Conservation (phyloP, 2,888 invertebrate genomes). For the Nemotelus pantherinus region DNA sequence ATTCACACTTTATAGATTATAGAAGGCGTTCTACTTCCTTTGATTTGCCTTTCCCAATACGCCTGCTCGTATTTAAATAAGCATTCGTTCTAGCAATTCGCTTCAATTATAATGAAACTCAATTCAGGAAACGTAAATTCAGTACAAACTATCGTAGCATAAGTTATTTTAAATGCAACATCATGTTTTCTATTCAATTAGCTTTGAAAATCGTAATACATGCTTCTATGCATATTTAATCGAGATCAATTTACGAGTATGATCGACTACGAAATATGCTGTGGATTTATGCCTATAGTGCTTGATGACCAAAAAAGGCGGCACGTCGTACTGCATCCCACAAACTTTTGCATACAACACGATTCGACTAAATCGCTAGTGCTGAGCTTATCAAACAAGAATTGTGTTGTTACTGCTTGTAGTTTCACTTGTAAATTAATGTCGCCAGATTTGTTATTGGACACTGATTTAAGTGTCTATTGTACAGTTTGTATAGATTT, state of each 20-base stretch:
- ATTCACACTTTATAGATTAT: not conserved
- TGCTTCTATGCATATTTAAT: conserved; percentile 4
- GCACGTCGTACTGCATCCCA: conserved; percentile 7
- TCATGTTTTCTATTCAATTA: conserved; percentile 27
- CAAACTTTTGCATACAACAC: not conserved
- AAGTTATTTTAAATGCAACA: not conserved
- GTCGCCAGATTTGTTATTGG: no score
- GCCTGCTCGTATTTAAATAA: not conserved
- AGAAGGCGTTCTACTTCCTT: conserved; percentile 10
- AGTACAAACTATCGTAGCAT: not conserved
- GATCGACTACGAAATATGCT: not conserved
- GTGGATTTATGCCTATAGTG: not conserved
- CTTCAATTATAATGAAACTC: not conserved
- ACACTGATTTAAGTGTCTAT: no score
- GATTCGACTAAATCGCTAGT: no score
- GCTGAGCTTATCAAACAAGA: no score
- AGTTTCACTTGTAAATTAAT: not conserved
- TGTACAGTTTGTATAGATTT: no score
- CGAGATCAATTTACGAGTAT: not conserved
- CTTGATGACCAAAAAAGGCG: conserved; percentile 30
- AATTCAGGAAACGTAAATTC: not conserved
- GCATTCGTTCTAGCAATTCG: conserved; percentile 4
- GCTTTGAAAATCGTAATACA: conserved; percentile 16
- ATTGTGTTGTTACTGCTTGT: no score
- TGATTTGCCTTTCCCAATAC: no score